These are phyloP conservation scores for Merodon equestris DNA, from an alignment of 2,888 invertebrate genomes.

Conservation along the genomic window DNA sequence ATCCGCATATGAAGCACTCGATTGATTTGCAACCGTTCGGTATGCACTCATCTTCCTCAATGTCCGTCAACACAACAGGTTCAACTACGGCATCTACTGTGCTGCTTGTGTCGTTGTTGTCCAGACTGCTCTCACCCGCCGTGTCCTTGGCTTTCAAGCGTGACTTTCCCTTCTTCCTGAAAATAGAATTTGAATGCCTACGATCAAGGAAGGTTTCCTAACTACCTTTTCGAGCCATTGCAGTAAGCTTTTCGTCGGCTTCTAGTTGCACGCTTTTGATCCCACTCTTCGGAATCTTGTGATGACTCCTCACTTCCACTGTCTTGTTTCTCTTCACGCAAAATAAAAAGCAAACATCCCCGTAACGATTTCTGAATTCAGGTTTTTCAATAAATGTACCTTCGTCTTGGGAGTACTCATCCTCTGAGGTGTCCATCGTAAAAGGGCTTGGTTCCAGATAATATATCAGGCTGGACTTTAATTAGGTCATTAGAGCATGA, in stretches of 20 bases:
- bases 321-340: not conserved
- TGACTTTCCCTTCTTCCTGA: not conserved
- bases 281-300: conserved; percentile 8
- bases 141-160: not conserved
- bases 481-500: too few relatives aligned
- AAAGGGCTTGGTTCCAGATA: too few relatives aligned
- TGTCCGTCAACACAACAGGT: conserved; percentile 36
- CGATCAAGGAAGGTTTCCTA: too few relatives aligned
- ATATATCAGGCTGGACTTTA: too few relatives aligned
- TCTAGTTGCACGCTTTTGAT: conserved; percentile 5
- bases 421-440: conserved; percentile 25
- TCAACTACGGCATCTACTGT: not conserved
- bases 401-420: not conserved
- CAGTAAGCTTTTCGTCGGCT: conserved; percentile 27
- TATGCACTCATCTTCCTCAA: conserved; percentile 68
- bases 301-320: conserved; percentile 16
- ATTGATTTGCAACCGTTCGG: conserved; percentile 67
- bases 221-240: not conserved
- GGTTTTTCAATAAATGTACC: conserved; percentile 11
- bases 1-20: conserved; percentile 67
- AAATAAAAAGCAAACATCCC: too few relatives aligned
- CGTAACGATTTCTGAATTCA: too few relatives aligned
- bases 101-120: not conserved
- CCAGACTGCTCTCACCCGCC: too few relatives aligned
- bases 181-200: conserved; percentile 1